A percentile compares a stretch with the other conserved stretches of the same genome.
These are phyloP conservation scores for Epinotia brunnichana DNA, from an alignment of 2,888 invertebrate species.

Conservation along the genomic window DNA sequence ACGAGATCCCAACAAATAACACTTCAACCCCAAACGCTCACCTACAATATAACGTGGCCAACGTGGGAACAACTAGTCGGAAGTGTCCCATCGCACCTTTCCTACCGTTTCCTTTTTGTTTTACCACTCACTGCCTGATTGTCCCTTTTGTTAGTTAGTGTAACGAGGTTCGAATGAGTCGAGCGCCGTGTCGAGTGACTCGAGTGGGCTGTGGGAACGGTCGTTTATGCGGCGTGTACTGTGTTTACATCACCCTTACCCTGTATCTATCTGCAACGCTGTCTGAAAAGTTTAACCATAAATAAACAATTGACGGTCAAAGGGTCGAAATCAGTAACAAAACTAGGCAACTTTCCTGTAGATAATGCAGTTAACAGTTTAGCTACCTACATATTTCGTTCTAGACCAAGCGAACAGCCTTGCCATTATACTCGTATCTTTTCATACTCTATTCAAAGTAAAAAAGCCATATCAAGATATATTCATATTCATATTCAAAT, in stretches of 20 bases:
- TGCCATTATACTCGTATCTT: too few relatives aligned
- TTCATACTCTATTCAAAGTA: too few relatives aligned
- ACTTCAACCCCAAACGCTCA: background rate
- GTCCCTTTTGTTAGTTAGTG: constrained; percentile 20
- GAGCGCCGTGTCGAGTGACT: constrained; percentile 26
- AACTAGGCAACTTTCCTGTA: background rate
- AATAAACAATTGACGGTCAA: background rate
- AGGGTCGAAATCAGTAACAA: background rate
- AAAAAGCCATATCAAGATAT: too few relatives aligned
- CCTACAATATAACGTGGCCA: background rate
- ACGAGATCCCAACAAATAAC: constrained; percentile 1
- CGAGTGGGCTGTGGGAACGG: constrained; percentile 11
- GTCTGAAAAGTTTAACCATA: background rate
- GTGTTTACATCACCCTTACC: background rate
- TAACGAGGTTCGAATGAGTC: constrained; percentile 20
- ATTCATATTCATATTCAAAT: too few relatives aligned
- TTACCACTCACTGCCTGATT: constrained; percentile 6
- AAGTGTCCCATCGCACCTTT: constrained; percentile 34
- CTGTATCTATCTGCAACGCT: background rate
- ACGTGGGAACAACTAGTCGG: constrained; percentile 31
- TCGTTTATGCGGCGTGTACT: background rate
- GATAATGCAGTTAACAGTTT: too few relatives aligned
- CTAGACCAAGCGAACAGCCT: too few relatives aligned
- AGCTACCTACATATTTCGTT: too few relatives aligned
- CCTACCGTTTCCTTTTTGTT: constrained; percentile 33